Conservation (phyloP, 1,140 invertebrate genomes). For the Geopemphigus sp. region DNA sequence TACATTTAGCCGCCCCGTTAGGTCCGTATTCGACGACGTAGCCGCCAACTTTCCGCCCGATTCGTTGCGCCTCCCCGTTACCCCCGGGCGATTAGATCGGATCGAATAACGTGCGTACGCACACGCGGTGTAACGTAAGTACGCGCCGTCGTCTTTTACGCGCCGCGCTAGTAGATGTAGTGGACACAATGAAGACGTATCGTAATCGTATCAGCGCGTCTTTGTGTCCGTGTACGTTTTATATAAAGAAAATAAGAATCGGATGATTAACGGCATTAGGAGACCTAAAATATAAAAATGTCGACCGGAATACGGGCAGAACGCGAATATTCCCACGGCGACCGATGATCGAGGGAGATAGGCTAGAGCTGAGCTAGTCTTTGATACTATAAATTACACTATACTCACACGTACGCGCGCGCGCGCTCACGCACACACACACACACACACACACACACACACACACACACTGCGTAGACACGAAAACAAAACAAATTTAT, state of each 20-base stretch:
- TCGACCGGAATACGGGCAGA: conserved; percentile 35
- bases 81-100: background rate
- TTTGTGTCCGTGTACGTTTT: background rate
- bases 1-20: background rate
- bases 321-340: conserved; percentile 46
- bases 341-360: conserved; percentile 46
- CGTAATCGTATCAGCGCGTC: background rate
- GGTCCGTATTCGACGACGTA: background rate
- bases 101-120: background rate
- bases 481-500: conserved; percentile 50
- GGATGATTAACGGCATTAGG: conserved; percentile 42
- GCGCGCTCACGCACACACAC: background rate
- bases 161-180: background rate
- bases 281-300: conserved; percentile 47
- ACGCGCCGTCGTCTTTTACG: background rate
- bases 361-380: conserved; percentile 29
- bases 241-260: conserved; percentile 21
- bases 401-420: background rate
- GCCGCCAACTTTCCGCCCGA: background rate
- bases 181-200: conserved; percentile 37
- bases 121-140: too few species aligned
- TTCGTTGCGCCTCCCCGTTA: conserved; percentile 25
- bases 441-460: background rate
- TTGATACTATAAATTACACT: conserved; percentile 46
- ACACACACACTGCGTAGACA: background rate